Base-by-base conservation (phyloP, 2,888 invertebrate genomes). In the Aspidapion aeneum region DNA sequence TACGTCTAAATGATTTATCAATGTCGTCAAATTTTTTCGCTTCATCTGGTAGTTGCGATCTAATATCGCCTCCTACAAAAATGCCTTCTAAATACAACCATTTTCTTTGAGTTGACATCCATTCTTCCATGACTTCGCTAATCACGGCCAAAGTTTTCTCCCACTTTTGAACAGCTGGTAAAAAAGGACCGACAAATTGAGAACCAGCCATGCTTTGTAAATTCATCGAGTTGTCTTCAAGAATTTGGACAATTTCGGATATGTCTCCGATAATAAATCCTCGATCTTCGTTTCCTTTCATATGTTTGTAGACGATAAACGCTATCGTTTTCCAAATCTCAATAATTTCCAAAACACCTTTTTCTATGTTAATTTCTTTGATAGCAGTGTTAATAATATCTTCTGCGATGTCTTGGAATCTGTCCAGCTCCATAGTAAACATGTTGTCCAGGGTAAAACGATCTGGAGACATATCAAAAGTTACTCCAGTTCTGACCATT, bases 41-140 rank as follows among this genome's bases (percentile, higher is more conserved):
- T 76, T 95, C 95, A 1, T 94, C 94, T 0, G 95, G 94, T 60
- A 96, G 80, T 74, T 96, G 95, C 0, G 86, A 80, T 58, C 94
- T 83, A 68, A 96, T 95, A 75, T 96, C 96, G 2, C 93, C 93
- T 0, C 92, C 93, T 0, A 94, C 88, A 77, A 96, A 96, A 66
- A 96, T 95, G 0, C 94, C 94, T 76, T 96, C 96, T 68, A 96
- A 81, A 75, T 96, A 94, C 68, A 95, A 83, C 96, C 96, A 96
- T 77, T 93, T 95, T 63, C 90, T 83, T 77, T 96, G 96, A 1
- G 93, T 89, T 1, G 87, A 85, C 75, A 91, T 81, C 96, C 96
- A 96, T 69, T 90, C 90, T 64, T 94, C 94, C 1, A 96, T 86
- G 3, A 95, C 92, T 79, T 95, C 94, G 0, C 90, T 89, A 64